Base-by-base conservation (phyloP, 92 coral and sea anemone species). In the Parazoanthus swiftii region DNA sequence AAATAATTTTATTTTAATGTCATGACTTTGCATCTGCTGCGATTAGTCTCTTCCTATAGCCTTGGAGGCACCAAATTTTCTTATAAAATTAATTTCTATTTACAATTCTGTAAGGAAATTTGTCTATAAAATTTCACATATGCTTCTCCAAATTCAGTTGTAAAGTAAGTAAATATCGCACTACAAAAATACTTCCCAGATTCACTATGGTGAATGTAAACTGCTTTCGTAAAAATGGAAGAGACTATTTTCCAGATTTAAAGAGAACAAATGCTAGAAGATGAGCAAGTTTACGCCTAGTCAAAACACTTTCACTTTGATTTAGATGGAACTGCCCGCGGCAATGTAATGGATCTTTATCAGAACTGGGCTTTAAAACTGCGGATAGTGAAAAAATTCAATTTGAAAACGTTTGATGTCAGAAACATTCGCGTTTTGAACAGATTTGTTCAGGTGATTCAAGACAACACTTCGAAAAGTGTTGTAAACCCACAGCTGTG, bases 131-230 rank as follows among this genome's bases (percentile, higher is more conserved):
- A 84, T 84, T 84, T 84, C 26, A 70, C 78, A 84, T 84, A 70
- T 43, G 87, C 78, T 68, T 71, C 65, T 70, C 77, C 78, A 70
- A 84, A 70, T 84, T 68, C 74, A 38, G 63, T 70, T 82, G 56
- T 82, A 38, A 82, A 82, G 78, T 84, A 84, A 89, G 86, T 94
- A 94, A 94, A 94, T 94, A 94, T 80, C 79, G 43, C 54, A 89
- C 97, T 94, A 94, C 93, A 94, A 94, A 94, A 94, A 90, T 94
- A 94, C 82, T 84, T 54, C 88, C 93, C 75, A 13, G 78, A 44
- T 84, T 84, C 51, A 84, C 67, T 84, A 35, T 82, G 56, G 74
- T 44, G 86, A 65, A 63, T 82, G 75, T 42, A 38, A 66, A 37
- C 76, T 23, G 35, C 37, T 51, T 46, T 68, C 74, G 18, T 48